Evolutionary conservation across 1,140 invertebrate species (phyloP).

Genomic region (Nylanderia fulva): DNA sequence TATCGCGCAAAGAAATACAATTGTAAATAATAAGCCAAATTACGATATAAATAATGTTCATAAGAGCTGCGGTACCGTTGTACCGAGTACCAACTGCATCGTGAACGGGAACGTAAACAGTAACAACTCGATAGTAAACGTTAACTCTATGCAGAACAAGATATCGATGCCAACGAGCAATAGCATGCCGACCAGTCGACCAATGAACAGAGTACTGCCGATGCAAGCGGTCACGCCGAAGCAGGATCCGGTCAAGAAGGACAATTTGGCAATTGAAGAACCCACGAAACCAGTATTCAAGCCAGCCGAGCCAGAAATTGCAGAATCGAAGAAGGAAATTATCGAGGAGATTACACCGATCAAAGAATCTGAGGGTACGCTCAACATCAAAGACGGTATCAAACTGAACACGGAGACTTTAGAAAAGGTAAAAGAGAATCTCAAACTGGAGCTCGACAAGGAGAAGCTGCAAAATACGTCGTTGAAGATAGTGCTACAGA

Average conservation of each 20-base stretch:
- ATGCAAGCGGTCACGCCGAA: conserved; percentile 87
- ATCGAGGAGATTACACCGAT: conserved; percentile 49
- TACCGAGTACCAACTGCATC: conserved; percentile 61
- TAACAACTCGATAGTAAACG: conserved; percentile 66
- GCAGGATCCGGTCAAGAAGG: conserved; percentile 78
- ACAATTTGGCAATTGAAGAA: conserved; percentile 78
- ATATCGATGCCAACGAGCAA: conserved; percentile 81
- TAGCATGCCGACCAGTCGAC: conserved; percentile 84
- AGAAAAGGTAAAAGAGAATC: conserved; percentile 74
- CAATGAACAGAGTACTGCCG: conserved; percentile 91
- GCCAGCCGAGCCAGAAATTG: conserved; percentile 70
- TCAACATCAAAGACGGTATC: conserved; percentile 48
- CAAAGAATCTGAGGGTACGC: conserved; percentile 33
- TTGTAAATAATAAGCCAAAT: conserved; percentile 74
- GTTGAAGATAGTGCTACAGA: conserved; percentile 86
- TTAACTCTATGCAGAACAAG: conserved; percentile 76
- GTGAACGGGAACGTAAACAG: conserved; percentile 53
- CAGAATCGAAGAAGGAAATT: conserved; percentile 65
- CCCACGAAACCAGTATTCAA: conserved; percentile 79
- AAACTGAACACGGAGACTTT: conserved; percentile 67
- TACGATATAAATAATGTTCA: conserved; percentile 75
- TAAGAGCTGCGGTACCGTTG: conserved; percentile 72
- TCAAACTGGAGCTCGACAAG: conserved; percentile 74
- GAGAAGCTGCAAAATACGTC: conserved; percentile 81
- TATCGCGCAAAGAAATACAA: conserved; percentile 76